These are phyloP conservation scores for Cheilinus undulatus DNA, from an alignment of 2,113 vertebrate genomes.

Conservation along the genomic window DNA sequence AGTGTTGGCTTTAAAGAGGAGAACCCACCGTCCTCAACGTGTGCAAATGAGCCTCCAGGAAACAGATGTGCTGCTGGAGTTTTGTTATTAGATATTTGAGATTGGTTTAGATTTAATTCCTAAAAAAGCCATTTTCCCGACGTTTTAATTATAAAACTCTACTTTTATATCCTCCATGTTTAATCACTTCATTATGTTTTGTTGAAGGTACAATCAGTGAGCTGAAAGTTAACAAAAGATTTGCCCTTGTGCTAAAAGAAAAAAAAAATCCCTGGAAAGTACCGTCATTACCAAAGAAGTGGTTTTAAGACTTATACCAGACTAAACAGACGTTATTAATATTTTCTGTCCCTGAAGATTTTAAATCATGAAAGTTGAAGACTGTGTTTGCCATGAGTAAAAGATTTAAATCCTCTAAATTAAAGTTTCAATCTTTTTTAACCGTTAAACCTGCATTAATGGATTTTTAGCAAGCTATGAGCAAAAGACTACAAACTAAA, in stretches of 20 bases:
- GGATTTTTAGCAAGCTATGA: too few relatives aligned
- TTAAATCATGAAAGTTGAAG: not conserved
- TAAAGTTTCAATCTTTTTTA: too few relatives aligned
- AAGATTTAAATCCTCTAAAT: not conserved
- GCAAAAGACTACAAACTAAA: too few relatives aligned
- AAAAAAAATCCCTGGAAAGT: not conserved
- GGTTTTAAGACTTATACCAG: constrained; percentile 14
- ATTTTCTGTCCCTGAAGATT: not conserved
- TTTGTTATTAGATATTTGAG: constrained; percentile 22
- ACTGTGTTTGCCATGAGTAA: too few relatives aligned
- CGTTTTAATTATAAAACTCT: constrained; percentile 27
- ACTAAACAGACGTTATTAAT: constrained; percentile 4
- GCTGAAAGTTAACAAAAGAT: constrained; percentile 35
- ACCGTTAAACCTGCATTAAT: too few relatives aligned
- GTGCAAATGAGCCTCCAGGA: constrained; percentile 32
- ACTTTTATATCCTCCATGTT: not conserved
- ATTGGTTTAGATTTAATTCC: constrained; percentile 26
- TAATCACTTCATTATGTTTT: constrained; percentile 8
- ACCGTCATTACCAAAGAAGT: not conserved
- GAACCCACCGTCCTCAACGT: constrained; percentile 16
- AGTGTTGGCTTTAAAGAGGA: constrained; percentile 7
- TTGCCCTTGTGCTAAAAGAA: not conserved
- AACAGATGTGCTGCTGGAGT: constrained; percentile 18
- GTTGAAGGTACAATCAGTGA: constrained; percentile 19
- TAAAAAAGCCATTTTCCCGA: constrained; percentile 7